These are phyloP conservation scores for Verasper variegatus DNA, from an alignment of 2,113 vertebrate species.

Conservation along the genomic window DNA sequence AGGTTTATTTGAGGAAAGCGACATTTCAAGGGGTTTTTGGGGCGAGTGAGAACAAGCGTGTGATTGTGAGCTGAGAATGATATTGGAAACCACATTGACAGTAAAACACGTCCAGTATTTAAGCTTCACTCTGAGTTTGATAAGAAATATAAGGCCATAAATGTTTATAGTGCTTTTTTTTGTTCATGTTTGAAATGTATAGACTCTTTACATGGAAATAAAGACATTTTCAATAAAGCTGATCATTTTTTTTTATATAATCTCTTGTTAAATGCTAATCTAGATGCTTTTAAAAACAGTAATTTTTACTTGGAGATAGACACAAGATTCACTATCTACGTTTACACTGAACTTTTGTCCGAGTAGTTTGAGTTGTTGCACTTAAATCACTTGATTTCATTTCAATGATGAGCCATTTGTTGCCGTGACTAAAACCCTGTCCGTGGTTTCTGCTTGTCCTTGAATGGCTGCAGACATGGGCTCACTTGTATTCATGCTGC, in stretches of 20 bases:
- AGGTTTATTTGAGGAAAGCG: conserved; percentile 35
- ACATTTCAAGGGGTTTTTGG: conserved; percentile 45
- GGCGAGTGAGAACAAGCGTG: conserved; percentile 14
- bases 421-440: not conserved
- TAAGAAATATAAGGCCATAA: not conserved
- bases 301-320: not conserved
- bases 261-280: not conserved
- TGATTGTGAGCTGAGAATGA: conserved; percentile 8
- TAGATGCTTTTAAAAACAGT: no score
- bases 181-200: not conserved
- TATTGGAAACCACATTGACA: conserved; percentile 14
- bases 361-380: no score
- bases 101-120: conserved; percentile 12
- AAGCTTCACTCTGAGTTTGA: not conserved
- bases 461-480: not conserved
- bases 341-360: not conserved
- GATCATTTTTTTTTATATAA: not conserved
- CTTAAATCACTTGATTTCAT: not conserved
- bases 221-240: not conserved
- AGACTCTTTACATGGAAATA: no score
- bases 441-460: not conserved
- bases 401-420: not conserved
- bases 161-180: no score
- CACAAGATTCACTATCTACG: not conserved
- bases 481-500: not conserved